Base-by-base conservation (phyloP, 2,113 vertebrate genomes). In the Malaclemys terrapin region DNA sequence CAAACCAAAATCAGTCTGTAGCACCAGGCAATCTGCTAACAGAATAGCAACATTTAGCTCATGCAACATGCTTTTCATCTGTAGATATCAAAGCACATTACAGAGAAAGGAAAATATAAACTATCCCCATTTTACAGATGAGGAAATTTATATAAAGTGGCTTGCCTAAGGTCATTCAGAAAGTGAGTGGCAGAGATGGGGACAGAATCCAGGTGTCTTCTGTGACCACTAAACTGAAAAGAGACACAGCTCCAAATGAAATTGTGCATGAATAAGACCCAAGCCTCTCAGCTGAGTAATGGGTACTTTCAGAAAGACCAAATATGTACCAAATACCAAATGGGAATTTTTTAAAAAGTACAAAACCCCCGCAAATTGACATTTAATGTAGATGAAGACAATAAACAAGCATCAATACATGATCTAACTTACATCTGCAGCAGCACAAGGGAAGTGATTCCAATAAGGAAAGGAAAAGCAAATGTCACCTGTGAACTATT, bases 401-500 rank as follows among this genome's bases (percentile, higher is more conserved):
- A 88, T 84, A 97, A 97, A 96, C 95, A 92, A 92, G 81, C 93
- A 97, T 92, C 89, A 93, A 93, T 95, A 91, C 54, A 94, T 91
- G 91, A 83, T 95, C 89, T 87, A 88, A 95, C 89, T 91, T 96
- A 94, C 92, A 92, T 96, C 84, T 88, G 65, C 72, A 92, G 93
- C 89, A 96, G 85, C 95, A 97, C 94, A 85, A 90, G 59, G n/a
- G 72, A 84, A 84, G 79, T 85, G 84, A 90, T 9, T 89, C 95
- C 96, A 89, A 92, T 94, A 86, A 96, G 59, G 84, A 91, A 94
- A 96, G 93, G 89, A 89, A 95, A 96, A 94, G 96, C 91, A 96
- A 97, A 95, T 90, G 84, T 92, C 96, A 93, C 91, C 90, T 92
- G 88, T 92, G 88, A 90, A 93, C 93, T 79, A 93, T 93, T 97